These are phyloP conservation scores for Euspilapteryx auroguttella DNA, from an alignment of 2,888 invertebrate species.

Conservation along the genomic window DNA sequence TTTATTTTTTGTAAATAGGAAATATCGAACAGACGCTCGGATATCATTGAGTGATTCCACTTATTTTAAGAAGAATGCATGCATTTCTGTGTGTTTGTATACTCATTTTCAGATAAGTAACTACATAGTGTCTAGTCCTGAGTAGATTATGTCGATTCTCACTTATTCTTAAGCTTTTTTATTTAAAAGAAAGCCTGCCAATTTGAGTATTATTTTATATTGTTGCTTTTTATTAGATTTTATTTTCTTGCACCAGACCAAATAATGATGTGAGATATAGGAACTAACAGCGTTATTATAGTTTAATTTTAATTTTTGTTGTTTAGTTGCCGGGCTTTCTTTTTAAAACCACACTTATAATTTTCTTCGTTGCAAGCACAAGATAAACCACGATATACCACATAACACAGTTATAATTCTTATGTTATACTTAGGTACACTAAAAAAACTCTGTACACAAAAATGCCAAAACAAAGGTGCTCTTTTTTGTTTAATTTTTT, in stretches of 20 bases:
- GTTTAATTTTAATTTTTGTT: too few species aligned
- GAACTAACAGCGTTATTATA: too few species aligned
- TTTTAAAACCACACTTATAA: conserved; percentile 10
- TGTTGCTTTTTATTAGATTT: conserved; percentile 12
- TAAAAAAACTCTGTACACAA: too few species aligned
- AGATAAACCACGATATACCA: too few species aligned
- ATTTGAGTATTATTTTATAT: conserved; percentile 11
- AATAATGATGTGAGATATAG: too few species aligned
- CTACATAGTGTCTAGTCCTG: conserved; percentile 56
- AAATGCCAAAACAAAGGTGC: too few species aligned
- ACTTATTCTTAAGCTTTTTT: conserved; percentile 41
- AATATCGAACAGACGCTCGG: conserved; percentile 19
- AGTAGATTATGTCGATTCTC: conserved; percentile 45
- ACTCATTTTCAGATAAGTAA: conserved; percentile 43
- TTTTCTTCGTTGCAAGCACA: too few species aligned
- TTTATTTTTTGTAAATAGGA: conserved; percentile 32
- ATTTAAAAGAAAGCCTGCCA: conserved; percentile 36
- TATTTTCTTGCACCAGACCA: conserved; percentile 43
- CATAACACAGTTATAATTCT: too few species aligned
- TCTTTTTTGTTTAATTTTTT: too few species aligned
- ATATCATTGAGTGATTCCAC: conserved; percentile 55
- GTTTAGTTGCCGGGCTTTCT: conserved; percentile 37
- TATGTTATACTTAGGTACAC: too few species aligned
- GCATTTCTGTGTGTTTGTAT: conserved; percentile 57
- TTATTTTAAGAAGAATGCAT: conserved; percentile 57